Conservation (phyloP, 2,797 vertebrate genomes). For the Moxostoma hubbsi region DNA sequence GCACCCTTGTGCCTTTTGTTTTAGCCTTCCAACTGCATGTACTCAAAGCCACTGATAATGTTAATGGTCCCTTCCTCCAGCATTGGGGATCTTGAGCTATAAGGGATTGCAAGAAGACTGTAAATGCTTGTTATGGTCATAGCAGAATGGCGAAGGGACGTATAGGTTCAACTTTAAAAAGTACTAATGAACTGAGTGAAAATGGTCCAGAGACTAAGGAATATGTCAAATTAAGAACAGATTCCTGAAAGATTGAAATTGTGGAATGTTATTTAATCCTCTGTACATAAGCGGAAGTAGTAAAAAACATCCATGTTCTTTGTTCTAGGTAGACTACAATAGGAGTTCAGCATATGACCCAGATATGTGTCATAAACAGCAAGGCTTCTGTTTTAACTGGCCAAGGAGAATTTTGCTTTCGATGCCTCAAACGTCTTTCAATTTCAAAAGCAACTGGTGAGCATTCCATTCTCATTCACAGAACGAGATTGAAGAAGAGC, state of each 20-base stretch:
- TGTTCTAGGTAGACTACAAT: neutral
- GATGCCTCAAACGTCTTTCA: neutral
- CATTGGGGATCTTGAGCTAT: slow-evolving; percentile 27
- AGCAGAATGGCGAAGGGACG: slow-evolving; percentile 14
- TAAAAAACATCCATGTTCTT: neutral
- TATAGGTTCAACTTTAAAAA: slow-evolving; percentile 30
- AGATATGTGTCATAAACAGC: slow-evolving; percentile 1
- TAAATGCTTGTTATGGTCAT: slow-evolving; percentile 22
- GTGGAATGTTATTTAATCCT: neutral
- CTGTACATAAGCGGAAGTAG: neutral
- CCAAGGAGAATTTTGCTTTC: neutral
- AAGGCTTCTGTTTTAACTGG: neutral
- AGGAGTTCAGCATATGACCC: slow-evolving; percentile 4
- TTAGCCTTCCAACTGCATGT: slow-evolving; percentile 69
- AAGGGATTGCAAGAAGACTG: slow-evolving; percentile 22
- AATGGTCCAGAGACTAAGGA: neutral
- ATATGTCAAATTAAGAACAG: neutral
- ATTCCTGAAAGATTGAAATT: neutral
- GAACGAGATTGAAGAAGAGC: neutral
- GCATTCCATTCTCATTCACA: slow-evolving; percentile 9
- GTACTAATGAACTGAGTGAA: neutral
- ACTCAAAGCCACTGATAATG: slow-evolving; percentile 58
- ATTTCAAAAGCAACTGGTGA: neutral
- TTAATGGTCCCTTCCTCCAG: slow-evolving; percentile 51
- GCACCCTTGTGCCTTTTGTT: slow-evolving; percentile 82